Conservation (phyloP, 2,888 invertebrate species). For the Cephus spinipes region DNA sequence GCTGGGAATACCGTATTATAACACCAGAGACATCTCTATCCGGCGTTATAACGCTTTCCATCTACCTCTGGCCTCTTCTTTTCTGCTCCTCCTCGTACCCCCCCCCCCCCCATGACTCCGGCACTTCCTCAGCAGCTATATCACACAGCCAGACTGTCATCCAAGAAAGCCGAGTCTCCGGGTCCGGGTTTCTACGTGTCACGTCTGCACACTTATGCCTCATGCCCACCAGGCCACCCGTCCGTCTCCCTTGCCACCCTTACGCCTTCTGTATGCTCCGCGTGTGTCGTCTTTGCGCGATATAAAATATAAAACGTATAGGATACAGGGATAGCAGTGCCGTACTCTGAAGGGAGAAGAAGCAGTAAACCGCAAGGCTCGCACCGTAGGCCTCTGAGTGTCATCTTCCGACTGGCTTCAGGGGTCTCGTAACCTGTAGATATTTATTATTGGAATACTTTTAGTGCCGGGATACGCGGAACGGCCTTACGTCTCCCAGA, state of each 20-base stretch:
- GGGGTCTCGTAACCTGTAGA: slow-evolving; percentile 45
- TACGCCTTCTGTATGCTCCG: not conserved
- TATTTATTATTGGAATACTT: slow-evolving; percentile 51
- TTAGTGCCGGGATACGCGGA: slow-evolving; percentile 23
- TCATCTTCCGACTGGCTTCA: not conserved
- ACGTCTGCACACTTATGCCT: not conserved
- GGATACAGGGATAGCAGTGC: not conserved
- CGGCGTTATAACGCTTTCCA: not conserved
- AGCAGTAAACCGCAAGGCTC: not conserved
- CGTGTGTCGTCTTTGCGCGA: not conserved
- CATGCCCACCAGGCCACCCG: not conserved
- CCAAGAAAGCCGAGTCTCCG: not conserved
- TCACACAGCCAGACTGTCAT: not conserved
- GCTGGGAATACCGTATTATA: slow-evolving; percentile 54
- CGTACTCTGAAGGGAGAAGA: not conserved
- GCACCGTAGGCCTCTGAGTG: not conserved
- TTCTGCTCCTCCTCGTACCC: not conserved
- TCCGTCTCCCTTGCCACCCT: not conserved
- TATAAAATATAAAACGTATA: not conserved
- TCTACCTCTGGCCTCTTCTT: not conserved
- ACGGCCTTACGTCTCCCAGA: not conserved
- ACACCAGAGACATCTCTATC: slow-evolving; percentile 31
- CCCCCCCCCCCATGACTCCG: too few species aligned
- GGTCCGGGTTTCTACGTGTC: not conserved
- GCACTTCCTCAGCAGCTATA: not conserved